A percentile compares a stretch with the other conserved stretches of the same genome.
phyloP scores from a whole-genome alignment of 2,113 vertebrate genomes.

The Engraulis encrasicolus region DNA sequence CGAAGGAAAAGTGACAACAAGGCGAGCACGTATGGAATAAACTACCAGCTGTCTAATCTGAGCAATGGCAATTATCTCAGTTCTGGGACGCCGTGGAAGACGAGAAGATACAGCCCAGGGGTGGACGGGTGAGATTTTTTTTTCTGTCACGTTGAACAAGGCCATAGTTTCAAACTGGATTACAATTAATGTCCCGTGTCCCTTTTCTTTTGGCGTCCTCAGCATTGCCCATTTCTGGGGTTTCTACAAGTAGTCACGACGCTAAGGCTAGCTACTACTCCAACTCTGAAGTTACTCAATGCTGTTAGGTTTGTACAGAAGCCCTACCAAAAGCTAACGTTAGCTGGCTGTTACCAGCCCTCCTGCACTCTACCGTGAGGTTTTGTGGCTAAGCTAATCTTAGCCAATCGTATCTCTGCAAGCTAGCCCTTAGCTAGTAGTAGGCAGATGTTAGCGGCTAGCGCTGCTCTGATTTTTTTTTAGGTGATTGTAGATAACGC shows the following conservation, averaged over 20 bases:
- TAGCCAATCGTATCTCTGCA: neutral
- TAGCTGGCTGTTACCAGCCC: neutral
- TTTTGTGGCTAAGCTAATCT: slow-evolving; percentile 2
- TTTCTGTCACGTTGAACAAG: slow-evolving; percentile 19
- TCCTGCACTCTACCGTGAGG: neutral
- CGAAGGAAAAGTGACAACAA: slow-evolving; percentile 97
- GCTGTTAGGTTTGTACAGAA: slow-evolving; percentile 20
- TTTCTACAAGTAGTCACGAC: neutral
- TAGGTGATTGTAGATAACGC: neutral
- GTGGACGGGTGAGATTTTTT: slow-evolving; percentile 86
- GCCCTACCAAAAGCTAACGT: neutral
- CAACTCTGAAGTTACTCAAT: slow-evolving; percentile 14
- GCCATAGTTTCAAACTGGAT: neutral
- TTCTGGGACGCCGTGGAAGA: slow-evolving; percentile 93
- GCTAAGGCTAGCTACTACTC: neutral
- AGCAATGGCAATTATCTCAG: slow-evolving; percentile 73
- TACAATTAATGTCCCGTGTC: neutral
- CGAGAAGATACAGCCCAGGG: slow-evolving; percentile 86
- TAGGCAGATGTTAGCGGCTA: neutral
- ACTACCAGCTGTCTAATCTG: slow-evolving; percentile 88
- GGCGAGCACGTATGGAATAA: slow-evolving; percentile 96
- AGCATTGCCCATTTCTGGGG: neutral
- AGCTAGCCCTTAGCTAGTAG: neutral
- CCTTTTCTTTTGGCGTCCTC: neutral
- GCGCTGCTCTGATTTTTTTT: neutral